Evolutionary conservation across 1,140 invertebrate species (phyloP).

Genomic region (Manduca sexta): DNA sequence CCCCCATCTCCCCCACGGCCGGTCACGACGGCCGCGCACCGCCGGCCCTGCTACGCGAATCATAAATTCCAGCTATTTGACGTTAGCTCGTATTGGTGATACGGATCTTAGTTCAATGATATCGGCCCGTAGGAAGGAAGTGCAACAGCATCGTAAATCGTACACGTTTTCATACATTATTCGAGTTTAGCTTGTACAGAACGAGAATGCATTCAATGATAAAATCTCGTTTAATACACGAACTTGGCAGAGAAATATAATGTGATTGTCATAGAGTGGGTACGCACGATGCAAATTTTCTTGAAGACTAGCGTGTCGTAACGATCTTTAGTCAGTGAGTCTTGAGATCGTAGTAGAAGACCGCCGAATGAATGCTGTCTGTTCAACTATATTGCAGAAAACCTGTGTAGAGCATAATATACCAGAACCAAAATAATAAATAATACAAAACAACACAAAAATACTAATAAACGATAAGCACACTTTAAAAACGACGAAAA

Average conservation of each 20-base stretch:
- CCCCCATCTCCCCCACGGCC: constrained; percentile 19
- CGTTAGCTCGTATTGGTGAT: constrained; percentile 51
- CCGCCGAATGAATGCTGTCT: too few relatives aligned
- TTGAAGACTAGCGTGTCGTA: too few relatives aligned
- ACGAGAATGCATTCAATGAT: neutral
- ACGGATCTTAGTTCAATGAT: constrained; percentile 55
- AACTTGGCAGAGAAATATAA: neutral
- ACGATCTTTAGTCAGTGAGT: too few relatives aligned
- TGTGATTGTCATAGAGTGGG: too few relatives aligned
- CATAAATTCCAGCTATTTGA: constrained; percentile 64
- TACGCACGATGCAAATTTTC: too few relatives aligned
- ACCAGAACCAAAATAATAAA: too few relatives aligned
- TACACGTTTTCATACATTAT: constrained; percentile 7
- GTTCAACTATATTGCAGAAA: too few relatives aligned
- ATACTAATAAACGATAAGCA: too few relatives aligned
- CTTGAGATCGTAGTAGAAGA: too few relatives aligned
- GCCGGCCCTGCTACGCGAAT: constrained; percentile 39
- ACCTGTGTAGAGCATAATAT: too few relatives aligned
- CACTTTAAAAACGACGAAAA: too few relatives aligned
- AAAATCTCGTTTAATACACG: neutral
- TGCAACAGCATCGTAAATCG: constrained; percentile 33
- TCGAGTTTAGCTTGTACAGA: neutral
- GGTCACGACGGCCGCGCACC: constrained; percentile 49
- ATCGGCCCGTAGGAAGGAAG: constrained; percentile 46
- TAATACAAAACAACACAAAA: too few relatives aligned